Percentiles rank a stretch among this genome's conserved stretches.
Conservation (phyloP, 2,113 vertebrate genomes). For the Origma solitaria region DNA sequence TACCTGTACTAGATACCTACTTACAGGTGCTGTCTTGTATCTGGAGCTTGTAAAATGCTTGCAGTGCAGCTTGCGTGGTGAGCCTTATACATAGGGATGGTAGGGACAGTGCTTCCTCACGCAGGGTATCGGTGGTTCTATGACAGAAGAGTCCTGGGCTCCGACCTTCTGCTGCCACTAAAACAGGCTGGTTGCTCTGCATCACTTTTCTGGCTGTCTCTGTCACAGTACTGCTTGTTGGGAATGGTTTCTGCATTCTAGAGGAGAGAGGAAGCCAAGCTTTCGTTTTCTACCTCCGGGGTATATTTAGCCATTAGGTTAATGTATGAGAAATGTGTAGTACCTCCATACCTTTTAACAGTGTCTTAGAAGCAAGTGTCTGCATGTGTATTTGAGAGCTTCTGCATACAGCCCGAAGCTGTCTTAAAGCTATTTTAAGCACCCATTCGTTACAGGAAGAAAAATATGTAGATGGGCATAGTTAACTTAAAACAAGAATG, state of each 20-base stretch:
- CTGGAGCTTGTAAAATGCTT: not conserved
- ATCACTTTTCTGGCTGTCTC: not conserved
- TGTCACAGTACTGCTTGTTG: not conserved
- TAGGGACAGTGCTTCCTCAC: not conserved
- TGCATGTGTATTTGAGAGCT: not conserved
- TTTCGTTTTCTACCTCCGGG: not conserved
- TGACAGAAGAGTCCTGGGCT: not conserved
- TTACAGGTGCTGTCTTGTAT: fast-evolving
- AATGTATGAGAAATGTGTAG: not conserved
- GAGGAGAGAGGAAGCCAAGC: not conserved
- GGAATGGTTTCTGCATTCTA: not conserved
- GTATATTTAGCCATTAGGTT: not conserved
- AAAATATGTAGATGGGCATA: not conserved
- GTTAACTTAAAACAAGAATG: not conserved
- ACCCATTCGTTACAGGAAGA: not conserved
- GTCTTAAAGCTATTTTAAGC: not conserved
- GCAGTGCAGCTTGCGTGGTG: fast-evolving
- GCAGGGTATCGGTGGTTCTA: not conserved
- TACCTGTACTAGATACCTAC: not conserved
- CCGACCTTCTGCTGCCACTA: fast-evolving
- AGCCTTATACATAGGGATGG: fast-evolving
- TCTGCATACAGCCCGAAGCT: not conserved
- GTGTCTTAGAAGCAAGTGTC: not conserved
- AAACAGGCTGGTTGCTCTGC: not conserved
- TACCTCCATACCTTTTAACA: not conserved